Evolutionary conservation across 23 tunicate genomes (phyloP).

Genomic region (Ascidia mentula): DNA sequence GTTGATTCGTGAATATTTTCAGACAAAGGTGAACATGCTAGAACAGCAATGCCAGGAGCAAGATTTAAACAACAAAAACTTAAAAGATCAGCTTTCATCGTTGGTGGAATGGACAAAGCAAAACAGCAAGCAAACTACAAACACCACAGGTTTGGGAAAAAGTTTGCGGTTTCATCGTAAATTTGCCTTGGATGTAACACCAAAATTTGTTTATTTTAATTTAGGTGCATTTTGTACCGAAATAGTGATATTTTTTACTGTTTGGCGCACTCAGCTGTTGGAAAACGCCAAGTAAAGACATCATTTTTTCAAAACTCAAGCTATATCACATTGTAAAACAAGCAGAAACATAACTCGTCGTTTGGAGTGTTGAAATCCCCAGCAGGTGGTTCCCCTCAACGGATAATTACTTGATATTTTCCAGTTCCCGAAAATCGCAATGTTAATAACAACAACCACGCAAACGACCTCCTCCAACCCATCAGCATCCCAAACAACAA

Average conservation of each 20-base stretch:
- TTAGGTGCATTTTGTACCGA: too few species aligned
- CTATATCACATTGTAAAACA: too few species aligned
- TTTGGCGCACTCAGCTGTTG: too few species aligned
- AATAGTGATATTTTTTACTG: too few species aligned
- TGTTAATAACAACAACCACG: neutral
- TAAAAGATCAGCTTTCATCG: slow-evolving; percentile 32
- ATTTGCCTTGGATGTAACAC: too few species aligned
- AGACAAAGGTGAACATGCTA: slow-evolving; percentile 35
- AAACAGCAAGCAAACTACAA: neutral
- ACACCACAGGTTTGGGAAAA: neutral
- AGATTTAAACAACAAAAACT: slow-evolving; percentile 18
- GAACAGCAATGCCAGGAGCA: slow-evolving; percentile 46
- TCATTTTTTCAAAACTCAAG: too few species aligned
- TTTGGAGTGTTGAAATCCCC: too few species aligned
- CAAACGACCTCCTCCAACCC: neutral
- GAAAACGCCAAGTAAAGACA: too few species aligned
- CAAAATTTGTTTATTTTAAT: too few species aligned
- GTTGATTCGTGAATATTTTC: neutral
- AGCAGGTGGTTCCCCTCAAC: too few species aligned
- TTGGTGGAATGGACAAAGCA: slow-evolving; percentile 24
- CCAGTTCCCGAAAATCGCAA: neutral
- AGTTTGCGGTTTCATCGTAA: too few species aligned
- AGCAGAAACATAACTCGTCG: too few species aligned
- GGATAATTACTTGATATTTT: neutral
- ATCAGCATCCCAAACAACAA: neutral